A percentile compares a stretch with the other conserved stretches of the same genome.
Evolutionary conservation across 2,888 invertebrate species (phyloP).

Genomic region (Tineola bisselliella): DNA sequence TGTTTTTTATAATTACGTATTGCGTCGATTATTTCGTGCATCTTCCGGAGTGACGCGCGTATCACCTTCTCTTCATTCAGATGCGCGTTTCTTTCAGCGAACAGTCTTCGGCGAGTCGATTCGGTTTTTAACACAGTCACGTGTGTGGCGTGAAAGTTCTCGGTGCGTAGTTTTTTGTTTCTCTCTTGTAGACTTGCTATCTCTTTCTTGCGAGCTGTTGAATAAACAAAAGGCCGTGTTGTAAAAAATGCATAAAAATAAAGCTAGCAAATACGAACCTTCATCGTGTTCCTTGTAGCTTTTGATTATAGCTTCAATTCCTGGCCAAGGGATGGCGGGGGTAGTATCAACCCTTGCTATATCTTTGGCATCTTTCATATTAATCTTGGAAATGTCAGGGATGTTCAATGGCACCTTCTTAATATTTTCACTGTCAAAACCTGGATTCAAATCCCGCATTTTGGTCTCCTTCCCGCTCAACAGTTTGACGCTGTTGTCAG

Average conservation of each 20-base stretch:
- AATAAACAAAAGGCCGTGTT: slow-evolving; percentile 18
- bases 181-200: slow-evolving; percentile 49
- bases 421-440: slow-evolving; percentile 52
- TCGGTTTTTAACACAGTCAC: slow-evolving; percentile 50
- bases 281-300: slow-evolving; percentile 61
- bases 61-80: not conserved
- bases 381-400: slow-evolving; percentile 32
- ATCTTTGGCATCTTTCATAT: slow-evolving; percentile 25
- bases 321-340: slow-evolving; percentile 45
- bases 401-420: slow-evolving; percentile 34
- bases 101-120: slow-evolving; percentile 27
- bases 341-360: slow-evolving; percentile 22
- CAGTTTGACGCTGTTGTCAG: slow-evolving; percentile 51
- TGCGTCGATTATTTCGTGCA: not conserved
- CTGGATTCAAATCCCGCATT: slow-evolving; percentile 48
- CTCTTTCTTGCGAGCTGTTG: slow-evolving; percentile 61
- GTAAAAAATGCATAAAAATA: no score
- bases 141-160: slow-evolving; percentile 55
- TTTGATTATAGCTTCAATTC: slow-evolving; percentile 54
- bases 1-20: not conserved
- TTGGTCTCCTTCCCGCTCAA: slow-evolving; percentile 43
- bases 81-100: not conserved
- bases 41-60: not conserved
- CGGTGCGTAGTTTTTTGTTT: slow-evolving; percentile 56
- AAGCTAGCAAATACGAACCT: slow-evolving; percentile 54